Base-by-base conservation (phyloP, 1,140 invertebrate genomes). In the Drosophila santomea region DNA sequence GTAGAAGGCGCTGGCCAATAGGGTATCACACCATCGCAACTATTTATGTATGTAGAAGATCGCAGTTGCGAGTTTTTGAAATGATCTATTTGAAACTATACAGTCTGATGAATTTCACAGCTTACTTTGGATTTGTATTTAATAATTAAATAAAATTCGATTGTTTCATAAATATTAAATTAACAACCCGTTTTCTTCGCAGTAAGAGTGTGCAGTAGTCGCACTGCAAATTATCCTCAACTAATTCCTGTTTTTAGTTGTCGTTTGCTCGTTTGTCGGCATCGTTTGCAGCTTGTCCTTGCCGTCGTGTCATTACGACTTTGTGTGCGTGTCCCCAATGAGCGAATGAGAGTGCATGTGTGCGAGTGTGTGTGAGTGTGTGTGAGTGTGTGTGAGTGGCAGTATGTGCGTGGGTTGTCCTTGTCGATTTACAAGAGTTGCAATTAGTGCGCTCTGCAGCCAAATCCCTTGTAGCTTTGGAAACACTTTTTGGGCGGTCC, bases 371-470 rank as follows among this genome's bases (percentile, higher is more conserved):
- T 39, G 43, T 56, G 45, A 23, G 28, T 17, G 38, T 23, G 52
- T 38, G 7, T 4, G 20, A 20, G 20, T 20, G 20, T 56, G 50
- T 35, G 35, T n/a, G 38, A 32, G 52, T 43, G 6, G 25, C 25
- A 28, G 43, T 56, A 41, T 35, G 39, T 17, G 38, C 23, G 52
- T 43, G 52, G 64, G 60, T 60, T 86, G 83, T 88, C 75, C 83
- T 88, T 83, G 80, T 89, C 84, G 84, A 88, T 89, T 88, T 86
- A 86, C 82, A 86, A 82, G 82, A 80, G 80, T 88, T 83, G 84
- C 84, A 88, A 88, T 88, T 88, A 88, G 84, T 88, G 73, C 78
- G 80, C 84, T 89, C 61, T 66, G 69, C 61, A 66, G 73, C 68
- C 54, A 52, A 80, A 89, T 82, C 84, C 77, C 80, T 72, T 71